A percentile compares a stretch with the other conserved stretches of the same genome.
phyloP scores from a whole-genome alignment of 2,113 vertebrate species.

The Scatophagus argus region DNA sequence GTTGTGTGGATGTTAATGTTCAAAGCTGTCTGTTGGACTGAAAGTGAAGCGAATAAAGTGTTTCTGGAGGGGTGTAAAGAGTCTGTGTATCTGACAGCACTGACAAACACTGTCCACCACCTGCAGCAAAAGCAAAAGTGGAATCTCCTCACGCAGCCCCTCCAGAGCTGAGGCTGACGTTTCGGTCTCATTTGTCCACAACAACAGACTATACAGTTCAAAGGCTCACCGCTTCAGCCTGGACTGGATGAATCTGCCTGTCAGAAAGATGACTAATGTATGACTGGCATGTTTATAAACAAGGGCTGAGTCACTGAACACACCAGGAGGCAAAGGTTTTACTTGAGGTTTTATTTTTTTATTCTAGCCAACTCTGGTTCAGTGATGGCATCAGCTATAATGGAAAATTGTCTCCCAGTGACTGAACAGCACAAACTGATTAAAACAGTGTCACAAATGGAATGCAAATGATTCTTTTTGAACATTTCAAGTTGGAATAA shows the following conservation, averaged over 20 bases:
- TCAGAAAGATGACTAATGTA: constrained; percentile 69
- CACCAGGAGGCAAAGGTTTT: constrained; percentile 18
- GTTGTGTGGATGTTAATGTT: background rate
- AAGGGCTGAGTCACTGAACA: constrained; percentile 40
- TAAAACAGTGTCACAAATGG: too few relatives aligned
- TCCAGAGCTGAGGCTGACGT: constrained; percentile 48
- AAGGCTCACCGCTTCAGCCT: constrained; percentile 49
- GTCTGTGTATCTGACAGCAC: constrained; percentile 14
- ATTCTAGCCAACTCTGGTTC: background rate
- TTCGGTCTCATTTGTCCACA: constrained; percentile 41
- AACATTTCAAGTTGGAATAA: too few relatives aligned
- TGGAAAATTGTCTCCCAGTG: background rate
- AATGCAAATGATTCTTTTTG: background rate
- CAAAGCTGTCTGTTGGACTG: constrained; percentile 14
- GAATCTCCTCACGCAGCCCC: constrained; percentile 25
- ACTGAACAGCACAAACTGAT: background rate
- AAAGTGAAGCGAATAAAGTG: constrained; percentile 12
- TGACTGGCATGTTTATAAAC: constrained; percentile 65
- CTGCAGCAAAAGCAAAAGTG: constrained; percentile 58
- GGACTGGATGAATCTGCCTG: constrained; percentile 60
- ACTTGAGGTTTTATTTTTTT: background rate
- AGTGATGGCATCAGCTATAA: background rate
- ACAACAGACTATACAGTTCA: constrained; percentile 63
- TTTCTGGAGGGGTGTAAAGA: background rate
- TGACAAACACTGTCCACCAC: constrained; percentile 55